Conservation (phyloP, 2,113 vertebrate genomes). For the Polyodon spathula region DNA sequence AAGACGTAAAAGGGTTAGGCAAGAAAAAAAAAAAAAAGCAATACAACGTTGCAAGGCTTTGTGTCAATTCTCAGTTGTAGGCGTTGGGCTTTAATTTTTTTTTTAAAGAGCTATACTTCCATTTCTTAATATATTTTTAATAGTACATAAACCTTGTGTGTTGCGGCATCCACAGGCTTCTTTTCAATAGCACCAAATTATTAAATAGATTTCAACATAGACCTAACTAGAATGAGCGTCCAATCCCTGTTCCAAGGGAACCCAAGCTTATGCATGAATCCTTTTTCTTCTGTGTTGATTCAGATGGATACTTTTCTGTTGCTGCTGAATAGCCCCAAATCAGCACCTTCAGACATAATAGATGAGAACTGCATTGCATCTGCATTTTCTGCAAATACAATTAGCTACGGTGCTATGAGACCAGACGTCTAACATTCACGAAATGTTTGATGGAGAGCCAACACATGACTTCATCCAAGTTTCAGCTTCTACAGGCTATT, state of each 20-base stretch:
- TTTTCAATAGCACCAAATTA: no score
- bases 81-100: no score
- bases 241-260: conserved; percentile 38
- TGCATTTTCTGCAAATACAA: conserved; percentile 56
- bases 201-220: no score
- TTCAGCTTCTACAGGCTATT: conserved; percentile 41
- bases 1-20: conserved; percentile 39
- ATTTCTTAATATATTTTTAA: no score
- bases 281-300: conserved; percentile 45
- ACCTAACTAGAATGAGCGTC: no score
- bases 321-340: conserved; percentile 48
- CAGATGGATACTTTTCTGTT: conserved; percentile 40
- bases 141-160: no score
- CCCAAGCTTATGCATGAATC: conserved; percentile 37
- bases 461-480: conserved; percentile 43
- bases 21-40: conserved; percentile 27
- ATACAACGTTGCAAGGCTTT: conserved; percentile 31
- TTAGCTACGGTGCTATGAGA: conserved; percentile 46
- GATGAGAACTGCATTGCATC: conserved; percentile 43
- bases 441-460: conserved; percentile 39
- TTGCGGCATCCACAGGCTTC: no score
- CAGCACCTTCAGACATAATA: conserved; percentile 35
- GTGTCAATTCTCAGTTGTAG: conserved; percentile 13
- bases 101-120: no score
- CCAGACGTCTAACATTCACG: conserved; percentile 42